Conservation (phyloP, 2,113 vertebrate genomes). For the Ploceus nigricollis region DNA sequence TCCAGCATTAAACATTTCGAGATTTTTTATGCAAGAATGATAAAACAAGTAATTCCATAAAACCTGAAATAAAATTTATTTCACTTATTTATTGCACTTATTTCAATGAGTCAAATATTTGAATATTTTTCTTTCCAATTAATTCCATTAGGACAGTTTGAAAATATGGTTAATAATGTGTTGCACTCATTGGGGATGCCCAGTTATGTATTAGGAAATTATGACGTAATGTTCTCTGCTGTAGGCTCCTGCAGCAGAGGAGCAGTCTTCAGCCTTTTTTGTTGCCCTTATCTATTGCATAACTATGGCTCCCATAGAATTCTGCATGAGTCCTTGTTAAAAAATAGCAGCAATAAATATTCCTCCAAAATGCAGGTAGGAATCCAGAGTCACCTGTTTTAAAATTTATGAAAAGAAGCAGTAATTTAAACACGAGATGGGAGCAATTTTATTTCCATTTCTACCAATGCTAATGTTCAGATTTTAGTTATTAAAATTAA, state of each 20-base stretch:
- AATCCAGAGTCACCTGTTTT: slow-evolving; percentile 68
- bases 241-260: neutral
- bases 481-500: slow-evolving; percentile 77
- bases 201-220: neutral
- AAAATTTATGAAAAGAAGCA: slow-evolving; percentile 69
- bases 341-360: slow-evolving; percentile 49
- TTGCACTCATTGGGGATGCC: neutral
- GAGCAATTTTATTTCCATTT: slow-evolving; percentile 73
- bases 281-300: neutral
- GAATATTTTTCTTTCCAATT: neutral
- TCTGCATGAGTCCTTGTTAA: slow-evolving; percentile 43
- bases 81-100: neutral
- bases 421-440: slow-evolving; percentile 59
- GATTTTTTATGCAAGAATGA: neutral
- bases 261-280: neutral
- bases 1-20: neutral
- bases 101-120: neutral
- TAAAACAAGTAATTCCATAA: neutral
- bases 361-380: slow-evolving; percentile 38
- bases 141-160: neutral
- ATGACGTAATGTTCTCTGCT: neutral
- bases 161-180: neutral
- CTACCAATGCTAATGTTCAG: slow-evolving; percentile 66
- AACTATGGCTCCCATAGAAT: slow-evolving; percentile 27
- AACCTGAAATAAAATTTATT: neutral